phyloP scores from a whole-genome alignment of 2,888 invertebrate species.

The Drosophila meridionalis region DNA sequence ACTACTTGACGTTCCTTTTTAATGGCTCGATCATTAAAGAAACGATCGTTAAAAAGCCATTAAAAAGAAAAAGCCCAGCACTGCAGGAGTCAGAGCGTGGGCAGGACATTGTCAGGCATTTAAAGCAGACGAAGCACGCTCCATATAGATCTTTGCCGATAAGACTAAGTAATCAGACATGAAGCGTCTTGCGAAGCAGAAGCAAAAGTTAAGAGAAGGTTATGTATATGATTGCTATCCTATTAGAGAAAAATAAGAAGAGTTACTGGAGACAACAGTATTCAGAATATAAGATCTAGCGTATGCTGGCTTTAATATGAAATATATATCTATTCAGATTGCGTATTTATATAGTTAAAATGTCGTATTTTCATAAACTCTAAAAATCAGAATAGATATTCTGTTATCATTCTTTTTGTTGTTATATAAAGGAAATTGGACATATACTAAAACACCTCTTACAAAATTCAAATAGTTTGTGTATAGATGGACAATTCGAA shows the following conservation, averaged over 20 bases:
- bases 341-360: not conserved
- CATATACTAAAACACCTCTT: not conserved
- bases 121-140: not conserved
- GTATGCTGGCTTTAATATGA: not conserved
- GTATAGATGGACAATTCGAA: not conserved
- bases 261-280: not conserved
- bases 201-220: not conserved
- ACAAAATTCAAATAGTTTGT: not conserved
- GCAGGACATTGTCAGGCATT: constrained; percentile 30
- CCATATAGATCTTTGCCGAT: not conserved
- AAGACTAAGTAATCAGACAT: not conserved
- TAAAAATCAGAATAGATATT: not conserved
- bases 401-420: not conserved
- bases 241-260: not conserved
- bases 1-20: constrained; percentile 39
- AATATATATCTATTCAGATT: not conserved
- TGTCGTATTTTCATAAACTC: not conserved
- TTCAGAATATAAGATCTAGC: not conserved
- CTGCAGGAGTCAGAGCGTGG: constrained; percentile 58
- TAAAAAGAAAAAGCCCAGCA: constrained; percentile 43
- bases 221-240: not conserved
- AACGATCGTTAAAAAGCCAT: constrained; percentile 63
- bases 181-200: not conserved
- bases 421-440: not conserved
- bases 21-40: constrained; percentile 45